phyloP scores from a whole-genome alignment of 2,797 vertebrate species.

The Sciurus carolinensis region DNA sequence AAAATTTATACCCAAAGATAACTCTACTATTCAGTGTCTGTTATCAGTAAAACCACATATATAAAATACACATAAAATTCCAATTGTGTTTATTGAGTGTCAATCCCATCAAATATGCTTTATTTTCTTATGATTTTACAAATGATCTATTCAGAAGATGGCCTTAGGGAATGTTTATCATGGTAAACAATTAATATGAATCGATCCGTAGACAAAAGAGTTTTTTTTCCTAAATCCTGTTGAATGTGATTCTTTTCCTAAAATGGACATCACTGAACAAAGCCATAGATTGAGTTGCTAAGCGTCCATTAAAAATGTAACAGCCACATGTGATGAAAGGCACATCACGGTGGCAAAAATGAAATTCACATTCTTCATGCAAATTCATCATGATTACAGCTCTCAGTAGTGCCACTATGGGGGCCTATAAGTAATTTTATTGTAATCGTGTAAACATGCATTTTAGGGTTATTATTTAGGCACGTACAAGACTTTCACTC shows the following conservation, averaged over 20 bases:
- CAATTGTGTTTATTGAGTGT: slow-evolving; percentile 86
- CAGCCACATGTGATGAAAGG: slow-evolving; percentile 78
- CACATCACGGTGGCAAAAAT: slow-evolving; percentile 67
- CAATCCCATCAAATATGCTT: slow-evolving; percentile 85
- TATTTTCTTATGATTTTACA: slow-evolving; percentile 85
- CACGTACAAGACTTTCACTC: not conserved
- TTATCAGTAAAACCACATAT: slow-evolving; percentile 84
- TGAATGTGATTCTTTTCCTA: slow-evolving; percentile 82
- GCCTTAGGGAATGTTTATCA: slow-evolving; percentile 82
- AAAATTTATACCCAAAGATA: slow-evolving; percentile 74
- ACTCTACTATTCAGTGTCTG: slow-evolving; percentile 85
- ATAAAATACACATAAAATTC: slow-evolving; percentile 87
- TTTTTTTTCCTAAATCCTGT: slow-evolving; percentile 71
- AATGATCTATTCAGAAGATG: slow-evolving; percentile 87
- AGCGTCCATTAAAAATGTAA: slow-evolving; percentile 86
- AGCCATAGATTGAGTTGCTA: slow-evolving; percentile 80
- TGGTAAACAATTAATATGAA: slow-evolving; percentile 85
- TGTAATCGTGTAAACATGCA: not conserved
- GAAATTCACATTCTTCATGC: slow-evolving; percentile 67
- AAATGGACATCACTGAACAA: slow-evolving; percentile 81
- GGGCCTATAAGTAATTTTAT: slow-evolving; percentile 15
- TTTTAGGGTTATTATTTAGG: slow-evolving; percentile 34
- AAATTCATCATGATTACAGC: not conserved
- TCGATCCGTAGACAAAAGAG: slow-evolving; percentile 83
- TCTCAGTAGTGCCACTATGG: not conserved